A percentile compares a stretch with the other conserved stretches of the same genome.
phyloP scores from a whole-genome alignment of 2,888 invertebrate genomes.

The Nomada ferruginata region DNA sequence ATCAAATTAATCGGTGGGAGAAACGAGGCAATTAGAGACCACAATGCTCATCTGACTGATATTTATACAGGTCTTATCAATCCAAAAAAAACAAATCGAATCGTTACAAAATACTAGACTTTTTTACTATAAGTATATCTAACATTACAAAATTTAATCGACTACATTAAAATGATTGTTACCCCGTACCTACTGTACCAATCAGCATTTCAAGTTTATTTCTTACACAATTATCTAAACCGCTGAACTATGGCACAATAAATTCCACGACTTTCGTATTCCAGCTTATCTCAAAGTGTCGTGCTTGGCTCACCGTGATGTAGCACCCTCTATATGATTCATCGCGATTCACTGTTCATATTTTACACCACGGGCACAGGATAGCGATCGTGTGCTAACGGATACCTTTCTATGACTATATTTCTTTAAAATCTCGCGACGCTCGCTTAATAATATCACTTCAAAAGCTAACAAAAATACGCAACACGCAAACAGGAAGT shows the following conservation, averaged over 20 bases:
- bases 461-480: too few relatives aligned
- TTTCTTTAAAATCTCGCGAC: background rate
- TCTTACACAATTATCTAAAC: background rate
- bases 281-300: constrained; percentile 1
- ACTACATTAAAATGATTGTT: too few relatives aligned
- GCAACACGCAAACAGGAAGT: too few relatives aligned
- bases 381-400: background rate
- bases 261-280: constrained; percentile 1
- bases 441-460: too few relatives aligned
- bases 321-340: background rate
- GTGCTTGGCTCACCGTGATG: constrained; percentile 3
- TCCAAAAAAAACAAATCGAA: too few relatives aligned
- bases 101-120: too few relatives aligned
- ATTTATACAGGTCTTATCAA: background rate
- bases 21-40: background rate
- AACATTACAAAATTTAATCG: too few relatives aligned
- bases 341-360: constrained; percentile 13
- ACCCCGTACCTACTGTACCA: too few relatives aligned
- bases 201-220: background rate
- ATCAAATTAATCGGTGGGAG: background rate
- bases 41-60: background rate
- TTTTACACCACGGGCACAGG: background rate
- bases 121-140: too few relatives aligned
- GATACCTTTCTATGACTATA: background rate
- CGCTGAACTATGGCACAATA: background rate